Evolutionary conservation across 2,797 vertebrate genomes (phyloP).

Genomic region (Erpetoichthys calabaricus): DNA sequence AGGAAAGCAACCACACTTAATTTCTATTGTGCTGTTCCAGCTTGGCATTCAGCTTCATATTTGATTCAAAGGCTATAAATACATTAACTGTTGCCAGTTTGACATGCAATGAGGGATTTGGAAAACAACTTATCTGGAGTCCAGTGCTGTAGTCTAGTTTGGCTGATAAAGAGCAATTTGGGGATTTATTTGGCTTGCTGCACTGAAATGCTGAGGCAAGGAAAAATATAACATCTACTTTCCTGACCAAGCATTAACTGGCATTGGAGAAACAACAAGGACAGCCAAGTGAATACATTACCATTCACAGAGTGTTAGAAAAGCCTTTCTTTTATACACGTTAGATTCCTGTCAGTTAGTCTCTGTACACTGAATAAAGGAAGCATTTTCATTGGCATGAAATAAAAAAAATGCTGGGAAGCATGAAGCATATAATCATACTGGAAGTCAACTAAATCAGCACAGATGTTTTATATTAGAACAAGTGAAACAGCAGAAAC

Average conservation of each 20-base stretch:
- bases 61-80: slow-evolving; percentile 12
- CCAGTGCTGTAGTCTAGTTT: slow-evolving; percentile 1
- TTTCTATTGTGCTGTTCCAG: slow-evolving; percentile 1
- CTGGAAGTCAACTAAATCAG: neutral
- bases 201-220: neutral
- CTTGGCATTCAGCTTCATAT: neutral
- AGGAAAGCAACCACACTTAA: neutral
- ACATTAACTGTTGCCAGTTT: slow-evolving; percentile 10
- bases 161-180: slow-evolving; percentile 5
- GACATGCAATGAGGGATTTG: slow-evolving; percentile 12
- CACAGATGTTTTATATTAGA: neutral
- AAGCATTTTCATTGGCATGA: neutral
- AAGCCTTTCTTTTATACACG: neutral
- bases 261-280: slow-evolving; percentile 6
- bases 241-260: slow-evolving; percentile 2
- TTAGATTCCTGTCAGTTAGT: slow-evolving; percentile 3
- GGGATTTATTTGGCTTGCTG: slow-evolving; percentile 2
- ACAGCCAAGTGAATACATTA: slow-evolving; percentile 5
- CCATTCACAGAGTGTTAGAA: neutral
- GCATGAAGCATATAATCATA: slow-evolving; percentile 2
- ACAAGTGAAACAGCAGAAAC: neutral
- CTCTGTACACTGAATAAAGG: neutral
- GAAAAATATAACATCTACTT: slow-evolving; percentile 3
- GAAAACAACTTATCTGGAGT: slow-evolving; percentile 6
- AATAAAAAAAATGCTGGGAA: neutral